Percentiles rank a stretch among this genome's conserved stretches.
Evolutionary conservation across 1,140 invertebrate species (phyloP).

Genomic region (Drosophila kurseongensis): DNA sequence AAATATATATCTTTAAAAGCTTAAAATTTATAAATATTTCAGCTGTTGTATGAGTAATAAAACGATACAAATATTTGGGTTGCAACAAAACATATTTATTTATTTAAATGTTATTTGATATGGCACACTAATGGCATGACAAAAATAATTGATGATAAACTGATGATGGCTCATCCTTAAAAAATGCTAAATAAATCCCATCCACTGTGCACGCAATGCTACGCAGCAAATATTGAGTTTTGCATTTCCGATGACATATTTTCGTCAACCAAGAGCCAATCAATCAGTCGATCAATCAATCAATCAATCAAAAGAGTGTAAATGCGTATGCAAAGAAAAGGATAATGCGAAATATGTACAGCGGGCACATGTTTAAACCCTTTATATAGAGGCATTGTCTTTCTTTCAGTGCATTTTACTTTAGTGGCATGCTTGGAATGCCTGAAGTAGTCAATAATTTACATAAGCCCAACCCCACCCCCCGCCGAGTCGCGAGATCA

Average conservation of each 20-base stretch:
- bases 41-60: too few species aligned
- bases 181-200: neutral
- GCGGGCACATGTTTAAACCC: too few species aligned
- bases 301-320: constrained; percentile 15
- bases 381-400: too few species aligned
- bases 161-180: too few species aligned
- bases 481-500: constrained; percentile 7
- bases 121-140: too few species aligned
- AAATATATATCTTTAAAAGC: too few species aligned
- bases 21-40: too few species aligned
- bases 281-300: constrained; percentile 36
- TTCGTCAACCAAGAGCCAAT: constrained; percentile 37
- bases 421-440: constrained; percentile 9
- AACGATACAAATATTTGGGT: too few species aligned
- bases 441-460: constrained; percentile 42
- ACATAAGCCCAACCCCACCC: neutral
- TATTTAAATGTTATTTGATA: too few species aligned
- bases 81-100: too few species aligned
- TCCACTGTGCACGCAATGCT: constrained; percentile 24
- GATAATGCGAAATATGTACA: constrained; percentile 6
- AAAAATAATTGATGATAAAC: too few species aligned
- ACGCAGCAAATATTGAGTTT: constrained; percentile 26
- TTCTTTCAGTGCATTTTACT: constrained; percentile 13
- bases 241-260: constrained; percentile 42
- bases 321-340: constrained; percentile 29